Evolutionary conservation across 2,797 vertebrate species (phyloP).

Genomic region (Diplodus sargus): DNA sequence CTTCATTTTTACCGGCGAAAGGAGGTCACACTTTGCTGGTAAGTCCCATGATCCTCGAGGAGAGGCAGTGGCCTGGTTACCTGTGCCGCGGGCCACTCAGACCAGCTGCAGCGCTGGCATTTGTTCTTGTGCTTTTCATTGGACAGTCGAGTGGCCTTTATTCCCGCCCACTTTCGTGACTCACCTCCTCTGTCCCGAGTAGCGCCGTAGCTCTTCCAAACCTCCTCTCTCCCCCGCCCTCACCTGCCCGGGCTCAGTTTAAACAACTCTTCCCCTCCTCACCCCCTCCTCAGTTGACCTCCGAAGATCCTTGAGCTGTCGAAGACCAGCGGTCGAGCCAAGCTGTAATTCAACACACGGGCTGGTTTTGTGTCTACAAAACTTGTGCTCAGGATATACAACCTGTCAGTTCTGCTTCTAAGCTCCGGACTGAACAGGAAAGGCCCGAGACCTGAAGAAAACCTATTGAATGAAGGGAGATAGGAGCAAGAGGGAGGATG

Average conservation of each 20-base stretch:
- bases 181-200: conserved; percentile 36
- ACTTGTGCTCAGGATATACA: conserved; percentile 17
- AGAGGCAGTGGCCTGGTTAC: conserved; percentile 46
- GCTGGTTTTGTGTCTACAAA: conserved; percentile 19
- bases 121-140: conserved; percentile 40
- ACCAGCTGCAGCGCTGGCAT: conserved; percentile 3
- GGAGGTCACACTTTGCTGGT: conserved; percentile 52
- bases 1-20: conserved; percentile 57
- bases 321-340: conserved; percentile 25
- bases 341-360: conserved; percentile 45
- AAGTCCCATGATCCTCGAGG: conserved; percentile 48
- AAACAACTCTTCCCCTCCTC: conserved; percentile 10
- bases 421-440: not conserved
- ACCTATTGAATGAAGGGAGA: conserved; percentile 15
- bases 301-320: conserved; percentile 75
- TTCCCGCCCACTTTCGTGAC: conserved; percentile 51
- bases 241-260: conserved; percentile 19
- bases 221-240: conserved; percentile 28
- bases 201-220: conserved; percentile 28
- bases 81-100: not conserved
- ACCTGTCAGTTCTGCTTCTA: conserved; percentile 26
- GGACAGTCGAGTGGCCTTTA: conserved; percentile 27
- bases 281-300: conserved; percentile 29
- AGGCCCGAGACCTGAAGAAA: conserved; percentile 15
- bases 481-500: conserved; percentile 17